phyloP scores from a whole-genome alignment of 1,140 invertebrate species.

The Caenorhabditis inopinata region DNA sequence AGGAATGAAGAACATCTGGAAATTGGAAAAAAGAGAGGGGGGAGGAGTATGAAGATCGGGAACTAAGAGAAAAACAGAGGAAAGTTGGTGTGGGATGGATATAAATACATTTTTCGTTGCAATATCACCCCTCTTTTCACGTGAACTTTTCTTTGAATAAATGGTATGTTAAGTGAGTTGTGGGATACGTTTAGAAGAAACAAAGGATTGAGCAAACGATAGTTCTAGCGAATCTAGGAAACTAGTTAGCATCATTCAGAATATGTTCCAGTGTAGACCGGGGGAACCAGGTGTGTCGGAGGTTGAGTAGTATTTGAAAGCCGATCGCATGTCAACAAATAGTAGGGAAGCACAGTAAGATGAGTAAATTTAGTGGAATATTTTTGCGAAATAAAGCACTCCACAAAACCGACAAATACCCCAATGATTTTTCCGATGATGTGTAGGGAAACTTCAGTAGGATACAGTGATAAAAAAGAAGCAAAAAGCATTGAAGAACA shows the following conservation, averaged over 20 bases:
- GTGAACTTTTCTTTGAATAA: background rate
- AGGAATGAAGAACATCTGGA: constrained; percentile 16
- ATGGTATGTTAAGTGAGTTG: background rate
- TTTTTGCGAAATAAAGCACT: no score
- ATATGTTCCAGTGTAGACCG: background rate
- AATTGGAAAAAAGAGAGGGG: background rate
- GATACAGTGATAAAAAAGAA: no score
- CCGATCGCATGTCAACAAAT: constrained; percentile 13
- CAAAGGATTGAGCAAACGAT: background rate
- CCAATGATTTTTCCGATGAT: no score
- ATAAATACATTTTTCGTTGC: background rate
- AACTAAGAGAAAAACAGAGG: no score
- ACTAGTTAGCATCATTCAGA: background rate
- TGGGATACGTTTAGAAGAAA: background rate
- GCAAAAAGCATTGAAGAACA: no score
- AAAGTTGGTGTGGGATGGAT: background rate
- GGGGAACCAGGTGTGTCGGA: background rate
- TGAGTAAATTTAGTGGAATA: background rate
- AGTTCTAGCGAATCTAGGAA: background rate
- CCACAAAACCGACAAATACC: no score
- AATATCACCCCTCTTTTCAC: background rate
- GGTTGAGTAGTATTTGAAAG: constrained; percentile 23
- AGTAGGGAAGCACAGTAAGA: background rate
- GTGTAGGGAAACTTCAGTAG: no score
- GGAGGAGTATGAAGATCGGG: background rate